phyloP scores from a whole-genome alignment of 1,140 invertebrate species.

The Atta texana region DNA sequence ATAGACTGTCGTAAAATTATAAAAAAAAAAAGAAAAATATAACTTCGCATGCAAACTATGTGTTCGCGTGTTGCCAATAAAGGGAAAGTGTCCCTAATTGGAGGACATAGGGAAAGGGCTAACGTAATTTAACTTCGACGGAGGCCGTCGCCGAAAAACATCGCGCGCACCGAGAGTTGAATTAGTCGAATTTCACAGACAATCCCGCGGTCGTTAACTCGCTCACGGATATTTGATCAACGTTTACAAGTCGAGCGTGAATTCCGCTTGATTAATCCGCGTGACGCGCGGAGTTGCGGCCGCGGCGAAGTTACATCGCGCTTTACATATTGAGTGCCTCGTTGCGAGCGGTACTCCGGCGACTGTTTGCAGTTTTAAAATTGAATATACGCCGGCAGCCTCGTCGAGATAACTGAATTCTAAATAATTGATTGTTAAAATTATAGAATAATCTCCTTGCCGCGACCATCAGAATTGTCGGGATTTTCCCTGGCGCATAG shows the following conservation, averaged over 20 bases:
- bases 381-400: constrained; percentile 55
- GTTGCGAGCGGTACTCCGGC: constrained; percentile 31
- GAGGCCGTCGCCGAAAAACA: constrained; percentile 48
- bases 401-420: constrained; percentile 50
- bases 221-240: constrained; percentile 62
- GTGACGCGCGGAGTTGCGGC: constrained; percentile 23
- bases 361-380: constrained; percentile 64
- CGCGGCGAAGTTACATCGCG: constrained; percentile 60
- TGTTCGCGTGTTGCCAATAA: background rate
- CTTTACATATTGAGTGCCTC: constrained; percentile 64
- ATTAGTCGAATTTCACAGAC: constrained; percentile 69
- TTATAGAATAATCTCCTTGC: constrained; percentile 58
- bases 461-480: background rate
- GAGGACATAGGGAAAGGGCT: constrained; percentile 17
- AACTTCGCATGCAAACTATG: background rate
- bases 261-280: constrained; percentile 62
- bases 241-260: constrained; percentile 62
- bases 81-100: constrained; percentile 18
- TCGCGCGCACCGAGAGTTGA: constrained; percentile 34
- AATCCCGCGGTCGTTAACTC: constrained; percentile 62
- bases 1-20: background rate
- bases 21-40: background rate
- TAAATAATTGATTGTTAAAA: constrained; percentile 64
- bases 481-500: background rate
- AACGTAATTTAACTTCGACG: constrained; percentile 46